Base-by-base conservation (phyloP, 1,140 invertebrate genomes). In the Bilobella aurantiaca region DNA sequence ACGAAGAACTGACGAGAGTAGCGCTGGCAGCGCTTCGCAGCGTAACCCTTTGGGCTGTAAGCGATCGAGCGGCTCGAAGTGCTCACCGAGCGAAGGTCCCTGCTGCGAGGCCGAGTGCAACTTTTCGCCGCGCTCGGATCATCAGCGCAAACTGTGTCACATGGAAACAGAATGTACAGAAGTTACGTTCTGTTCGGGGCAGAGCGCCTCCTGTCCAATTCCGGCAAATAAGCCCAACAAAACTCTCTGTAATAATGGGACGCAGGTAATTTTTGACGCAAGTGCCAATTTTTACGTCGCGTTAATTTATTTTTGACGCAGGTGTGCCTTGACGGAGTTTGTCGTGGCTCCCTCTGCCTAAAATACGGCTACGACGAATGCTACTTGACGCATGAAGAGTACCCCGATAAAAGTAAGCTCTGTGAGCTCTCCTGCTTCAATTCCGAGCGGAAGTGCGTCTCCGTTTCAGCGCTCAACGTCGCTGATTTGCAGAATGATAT, bases 341-440 rank as follows among this genome's bases (percentile, higher is more conserved):
- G 96, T 77, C 86, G 86, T 32, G 94, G 93, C 29, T 97, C 94
- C 0, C 95, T 98, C 68, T 99, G 96, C 78, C 81, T 94, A 60
- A 88, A 90, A 74, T 96, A 94, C 86, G 89, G 89, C 74, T 84
- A 98, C 79, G 87, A 87, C 46, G 94, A 98, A 75, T 99, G 96
- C 76, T 98, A 96, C 79, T 82, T 97, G 21, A 94, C 91, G 1
- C 91, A 90, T 56, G 82, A 85, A 74, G 86, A 88, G n/a, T 89
- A 90, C 73, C 84, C 88, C 65, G 88, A 92, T 75, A 89, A 94
- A 74, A 83, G 87, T 74, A 88, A 87, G 74, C 81, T 98, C 59
- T 99, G 96, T 79, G 93, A 97, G 78, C 81, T 99, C 64, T 94
- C 96, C 49, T 99, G 96, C 78, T 87, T 85, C 29, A 85, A 87